Base-by-base conservation (phyloP, 2,113 vertebrate species). In the Orycteropus afer region DNA sequence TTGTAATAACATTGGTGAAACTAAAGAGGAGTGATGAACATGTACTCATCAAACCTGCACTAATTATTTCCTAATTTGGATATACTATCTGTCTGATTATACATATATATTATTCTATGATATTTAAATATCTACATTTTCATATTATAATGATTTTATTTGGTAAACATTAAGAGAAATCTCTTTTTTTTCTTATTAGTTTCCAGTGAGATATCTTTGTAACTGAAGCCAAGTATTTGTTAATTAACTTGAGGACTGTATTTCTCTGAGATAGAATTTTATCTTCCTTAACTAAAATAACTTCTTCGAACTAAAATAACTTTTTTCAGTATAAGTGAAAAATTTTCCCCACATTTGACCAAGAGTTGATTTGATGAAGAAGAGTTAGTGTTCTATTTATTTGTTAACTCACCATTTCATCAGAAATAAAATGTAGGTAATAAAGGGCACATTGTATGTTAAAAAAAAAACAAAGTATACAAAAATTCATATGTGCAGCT, bases 151-250 rank as follows among this genome's bases (percentile, higher is more conserved):
- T 61, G 45, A n/a, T 77, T 88, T 74, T 78, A 5, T 47, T 55
- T 37, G 15, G 15, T 23, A 89, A 45, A 86, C 34, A 23, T 45
- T 42, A 92, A 32, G 23, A n/a, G 51, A 88, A 42, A 51, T 32
- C n/a, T n/a, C n/a, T n/a, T n/a, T n/a, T 83, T 51, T 82, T 57
- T 78, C 47, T 49, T 77, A 47, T 51, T 67, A 80, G 89, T 95
- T 61, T 84, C 18, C 17, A 79, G 20, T 9, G 32, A 47, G 37
- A n/a, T 32, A 51, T n/a, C 29, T 67, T 93, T 83, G 57, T 45
- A 65, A 34, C n/a, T 83, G 18, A 83, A 78, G 40, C n/a, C 37
- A 61, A 82, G 5, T 37, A 2, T n/a, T 92, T 90, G 23, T 9
- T 69, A 59, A 45, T 81, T 80, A 65, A 80, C 7, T 61, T 78